phyloP scores from a whole-genome alignment of 1,140 invertebrate genomes.

The Calephelis virginiensis region DNA sequence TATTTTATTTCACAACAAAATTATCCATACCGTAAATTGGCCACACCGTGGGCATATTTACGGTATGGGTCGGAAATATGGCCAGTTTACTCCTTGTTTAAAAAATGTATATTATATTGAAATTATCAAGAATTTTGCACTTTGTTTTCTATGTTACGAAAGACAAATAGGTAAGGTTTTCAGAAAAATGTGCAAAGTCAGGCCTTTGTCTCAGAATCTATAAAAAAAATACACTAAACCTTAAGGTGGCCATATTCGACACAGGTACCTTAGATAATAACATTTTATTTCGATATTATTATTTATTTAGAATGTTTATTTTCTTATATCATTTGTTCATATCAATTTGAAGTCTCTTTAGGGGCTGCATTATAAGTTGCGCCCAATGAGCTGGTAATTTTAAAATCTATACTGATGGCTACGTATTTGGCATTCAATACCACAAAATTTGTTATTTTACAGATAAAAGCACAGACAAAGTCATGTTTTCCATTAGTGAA shows the following conservation, averaged over 20 bases:
- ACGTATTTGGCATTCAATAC: too few relatives aligned
- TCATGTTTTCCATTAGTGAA: too few relatives aligned
- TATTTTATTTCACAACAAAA: neutral
- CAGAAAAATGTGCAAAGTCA: neutral
- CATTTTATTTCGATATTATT: too few relatives aligned
- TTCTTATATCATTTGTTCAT: too few relatives aligned
- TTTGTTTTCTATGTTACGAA: constrained; percentile 2
- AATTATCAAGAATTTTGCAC: neutral
- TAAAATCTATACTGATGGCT: too few relatives aligned
- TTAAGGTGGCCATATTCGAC: constrained; percentile 7
- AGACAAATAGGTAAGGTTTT: neutral
- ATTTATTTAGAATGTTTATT: too few relatives aligned
- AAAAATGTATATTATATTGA: constrained; percentile 4
- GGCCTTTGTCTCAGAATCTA: constrained; percentile 1
- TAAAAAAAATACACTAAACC: constrained; percentile 2
- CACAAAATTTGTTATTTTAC: too few relatives aligned
- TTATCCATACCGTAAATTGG: constrained; percentile 5
- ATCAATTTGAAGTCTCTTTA: too few relatives aligned
- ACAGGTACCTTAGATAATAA: neutral
- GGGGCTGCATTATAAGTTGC: too few relatives aligned
- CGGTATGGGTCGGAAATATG: neutral
- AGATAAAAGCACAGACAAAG: too few relatives aligned
- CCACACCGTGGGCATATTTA: constrained; percentile 5
- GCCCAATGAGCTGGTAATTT: too few relatives aligned
- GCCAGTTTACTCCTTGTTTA: neutral